A percentile compares a stretch with the other conserved stretches of the same genome.
Evolutionary conservation across 1,140 invertebrate genomes (phyloP).

Genomic region (Penaeus japonicus): DNA sequence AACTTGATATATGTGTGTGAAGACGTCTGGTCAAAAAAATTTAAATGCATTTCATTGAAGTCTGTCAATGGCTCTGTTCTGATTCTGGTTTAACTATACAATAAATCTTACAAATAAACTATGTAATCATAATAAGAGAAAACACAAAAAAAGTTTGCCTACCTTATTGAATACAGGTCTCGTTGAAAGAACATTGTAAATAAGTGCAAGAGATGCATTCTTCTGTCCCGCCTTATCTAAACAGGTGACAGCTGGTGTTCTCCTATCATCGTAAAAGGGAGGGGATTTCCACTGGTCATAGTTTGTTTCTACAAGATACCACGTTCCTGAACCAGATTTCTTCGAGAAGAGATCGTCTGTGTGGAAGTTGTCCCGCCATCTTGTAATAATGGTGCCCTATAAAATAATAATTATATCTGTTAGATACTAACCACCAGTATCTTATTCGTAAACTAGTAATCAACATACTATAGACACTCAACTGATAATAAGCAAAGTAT

Average conservation of each 20-base stretch:
- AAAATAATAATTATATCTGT: not conserved
- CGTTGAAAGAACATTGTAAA: slow-evolving; percentile 69
- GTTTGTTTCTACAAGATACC: slow-evolving; percentile 72
- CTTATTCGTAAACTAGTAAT: no score
- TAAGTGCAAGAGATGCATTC: slow-evolving; percentile 59
- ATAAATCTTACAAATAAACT: no score
- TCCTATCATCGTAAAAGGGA: slow-evolving; percentile 69
- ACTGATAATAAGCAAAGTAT: not conserved
- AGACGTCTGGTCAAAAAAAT: no score
- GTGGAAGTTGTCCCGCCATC: slow-evolving; percentile 61
- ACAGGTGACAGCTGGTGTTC: slow-evolving; percentile 67
- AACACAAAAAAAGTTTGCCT: slow-evolving; percentile 2
- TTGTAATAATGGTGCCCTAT: slow-evolving; percentile 64
- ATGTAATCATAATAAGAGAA: no score
- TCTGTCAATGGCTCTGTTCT: no score
- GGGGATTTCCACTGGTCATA: slow-evolving; percentile 71
- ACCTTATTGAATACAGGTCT: slow-evolving; percentile 70
- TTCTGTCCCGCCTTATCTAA: slow-evolving; percentile 64
- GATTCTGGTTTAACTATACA: no score
- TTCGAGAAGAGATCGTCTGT: slow-evolving; percentile 58
- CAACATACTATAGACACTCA: not conserved
- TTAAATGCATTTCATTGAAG: no score
- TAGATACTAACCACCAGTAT: not conserved
- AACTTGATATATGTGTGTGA: no score
- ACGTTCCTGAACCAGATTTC: slow-evolving; percentile 59